Evolutionary conservation across 2,797 vertebrate genomes (phyloP), one percentile per base, ranked within the genome.

Genomic region (Triplophysa yarkandensis): DNA sequence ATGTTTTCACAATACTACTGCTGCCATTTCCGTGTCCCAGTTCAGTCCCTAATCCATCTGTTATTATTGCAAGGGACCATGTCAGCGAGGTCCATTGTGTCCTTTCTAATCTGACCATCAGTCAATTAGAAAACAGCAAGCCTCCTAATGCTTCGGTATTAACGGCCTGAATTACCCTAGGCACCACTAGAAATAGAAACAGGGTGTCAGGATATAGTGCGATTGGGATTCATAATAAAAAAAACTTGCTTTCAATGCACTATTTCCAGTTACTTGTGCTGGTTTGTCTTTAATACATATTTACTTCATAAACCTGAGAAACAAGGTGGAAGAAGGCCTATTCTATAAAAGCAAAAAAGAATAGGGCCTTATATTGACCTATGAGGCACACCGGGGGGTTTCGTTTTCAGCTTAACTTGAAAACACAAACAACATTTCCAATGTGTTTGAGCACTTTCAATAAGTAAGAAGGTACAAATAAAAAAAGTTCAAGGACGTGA

Each of bases 81-180:
- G 89, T 92, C 90, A 92, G 89, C 87, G 77, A 44, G 34, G 80
- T 77, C 82, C 68, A 87, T 92, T 92, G 88, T 91, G 79, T 66
- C 84, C 74, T 68, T 61, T 76, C 79, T 91, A 90, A 91, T 90
- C 91, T 87, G 74, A 80, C 88, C 86, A 89, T 91, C 89, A 89
- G 85, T 89, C 88, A 91, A 89, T 69, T 88, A 92, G 90, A 89
- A 91, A 91, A 88, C 84, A 82, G 87, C 80, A 69, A 86, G 82
- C 83, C 85, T 73, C 43, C 70, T 88, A 90, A 89, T 86, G 83
- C 87, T 76, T 57, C 32, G 43, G 86, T 88, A 87, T 89, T 88
- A 90, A 85, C 74, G 81, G 80, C 74, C 84, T 74, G 87, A 88
- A 92, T 93, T 90, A 92, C 80, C 67, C 76, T 7, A 6, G 54